These are phyloP conservation scores for Cosmopolites sordidus DNA, from an alignment of 2,888 invertebrate species.

Conservation along the genomic window DNA sequence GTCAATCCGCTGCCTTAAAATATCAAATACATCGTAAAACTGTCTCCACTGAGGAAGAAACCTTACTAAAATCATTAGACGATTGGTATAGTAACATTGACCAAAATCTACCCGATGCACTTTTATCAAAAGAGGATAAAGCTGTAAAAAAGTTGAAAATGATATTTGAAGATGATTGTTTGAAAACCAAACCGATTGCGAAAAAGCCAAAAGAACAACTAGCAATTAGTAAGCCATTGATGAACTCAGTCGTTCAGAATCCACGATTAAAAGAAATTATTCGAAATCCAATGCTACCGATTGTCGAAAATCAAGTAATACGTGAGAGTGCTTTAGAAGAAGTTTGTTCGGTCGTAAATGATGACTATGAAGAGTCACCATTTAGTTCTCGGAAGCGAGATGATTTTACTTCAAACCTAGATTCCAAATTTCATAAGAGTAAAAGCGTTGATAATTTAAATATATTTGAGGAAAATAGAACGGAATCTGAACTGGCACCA, in stretches of 20 bases:
- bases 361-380: not conserved
- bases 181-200: conserved; percentile 37
- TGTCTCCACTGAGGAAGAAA: conserved; percentile 38
- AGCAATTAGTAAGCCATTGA: conserved; percentile 44
- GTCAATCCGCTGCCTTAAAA: conserved; percentile 10
- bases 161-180: conserved; percentile 36
- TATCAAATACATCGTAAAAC: conserved; percentile 20
- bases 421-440: conserved; percentile 28
- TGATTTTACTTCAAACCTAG: not conserved
- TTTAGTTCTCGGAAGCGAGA: not conserved
- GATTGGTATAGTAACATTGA: conserved; percentile 41
- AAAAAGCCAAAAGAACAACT: conserved; percentile 40
- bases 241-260: conserved; percentile 42
- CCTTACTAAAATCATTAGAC: conserved; percentile 36
- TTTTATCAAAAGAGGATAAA: conserved; percentile 40
- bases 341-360: conserved; percentile 8
- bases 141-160: conserved; percentile 40
- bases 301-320: conserved; percentile 32
- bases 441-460: conserved; percentile 35
- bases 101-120: conserved; percentile 37
- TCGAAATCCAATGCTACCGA: conserved; percentile 36
- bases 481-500: conserved; percentile 10
- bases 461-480: conserved; percentile 20
- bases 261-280: conserved; percentile 40
- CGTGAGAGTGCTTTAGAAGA: conserved; percentile 24